Percentiles rank a stretch among this genome's conserved stretches.
These are phyloP conservation scores for Luffia ferchaultella DNA, from an alignment of 2,888 invertebrate species.

Conservation along the genomic window DNA sequence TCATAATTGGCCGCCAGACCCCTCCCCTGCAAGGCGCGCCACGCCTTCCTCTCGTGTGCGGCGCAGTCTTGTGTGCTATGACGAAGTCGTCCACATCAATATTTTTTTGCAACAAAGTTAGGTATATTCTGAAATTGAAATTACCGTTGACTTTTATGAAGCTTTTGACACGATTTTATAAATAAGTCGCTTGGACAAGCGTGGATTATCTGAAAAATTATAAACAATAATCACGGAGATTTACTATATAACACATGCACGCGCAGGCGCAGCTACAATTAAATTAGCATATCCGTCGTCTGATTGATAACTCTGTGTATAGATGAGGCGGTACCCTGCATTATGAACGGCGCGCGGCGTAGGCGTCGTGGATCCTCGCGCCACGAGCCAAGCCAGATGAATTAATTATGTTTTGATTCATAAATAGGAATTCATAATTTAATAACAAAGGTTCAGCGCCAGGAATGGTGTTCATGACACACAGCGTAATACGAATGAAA, in stretches of 20 bases:
- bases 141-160: background rate
- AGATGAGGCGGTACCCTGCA: conserved; percentile 30
- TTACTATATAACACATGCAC: background rate
- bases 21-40: conserved; percentile 26
- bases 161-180: too few relatives aligned
- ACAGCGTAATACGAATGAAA: too few relatives aligned
- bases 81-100: too few relatives aligned
- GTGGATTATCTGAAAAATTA: background rate
- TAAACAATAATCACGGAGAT: conserved; percentile 3
- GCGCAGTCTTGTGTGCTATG: background rate
- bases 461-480: background rate
- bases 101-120: conserved; percentile 52
- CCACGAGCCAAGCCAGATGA: background rate
- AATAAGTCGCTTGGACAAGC: too few relatives aligned
- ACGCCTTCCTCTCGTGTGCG: conserved; percentile 5
- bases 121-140: conserved; percentile 9
- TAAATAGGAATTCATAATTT: background rate
- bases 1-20: conserved; percentile 57
- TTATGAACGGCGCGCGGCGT: conserved; percentile 24
- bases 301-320: conserved; percentile 57
- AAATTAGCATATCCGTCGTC: conserved; percentile 56
- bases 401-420: background rate
- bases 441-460: background rate
- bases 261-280: conserved; percentile 34
- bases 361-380: background rate